phyloP scores from a whole-genome alignment of 2,113 vertebrate species.

The Bujurquina vittata region DNA sequence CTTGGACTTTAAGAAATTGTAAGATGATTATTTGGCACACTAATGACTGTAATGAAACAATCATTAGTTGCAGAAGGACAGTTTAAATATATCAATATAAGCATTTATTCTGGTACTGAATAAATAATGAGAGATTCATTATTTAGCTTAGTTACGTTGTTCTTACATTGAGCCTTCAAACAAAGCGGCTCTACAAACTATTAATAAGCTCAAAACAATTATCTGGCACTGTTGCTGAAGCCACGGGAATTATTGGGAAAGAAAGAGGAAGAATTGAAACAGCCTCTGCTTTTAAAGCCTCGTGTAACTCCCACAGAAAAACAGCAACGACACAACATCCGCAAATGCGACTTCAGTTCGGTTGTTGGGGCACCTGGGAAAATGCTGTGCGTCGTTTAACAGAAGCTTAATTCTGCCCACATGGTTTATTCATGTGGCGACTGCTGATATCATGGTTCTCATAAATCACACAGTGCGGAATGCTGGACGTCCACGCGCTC shows the following conservation, averaged over 20 bases:
- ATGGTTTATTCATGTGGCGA: slow-evolving; percentile 84
- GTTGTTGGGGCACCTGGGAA: slow-evolving; percentile 68
- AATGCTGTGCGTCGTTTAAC: slow-evolving; percentile 79
- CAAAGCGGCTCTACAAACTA: neutral
- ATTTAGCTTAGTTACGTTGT: neutral
- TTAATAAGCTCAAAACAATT: neutral
- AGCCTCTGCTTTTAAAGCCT: slow-evolving; percentile 3
- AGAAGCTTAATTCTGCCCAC: slow-evolving; percentile 79
- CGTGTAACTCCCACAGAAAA: slow-evolving; percentile 8
- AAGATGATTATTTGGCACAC: neutral
- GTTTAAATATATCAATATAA: neutral
- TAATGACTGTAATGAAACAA: neutral
- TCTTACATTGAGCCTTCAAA: neutral
- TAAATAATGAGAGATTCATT: neutral
- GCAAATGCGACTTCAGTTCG: slow-evolving; percentile 47
- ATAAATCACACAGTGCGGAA: slow-evolving; percentile 82
- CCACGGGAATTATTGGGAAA: neutral
- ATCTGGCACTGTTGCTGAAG: neutral
- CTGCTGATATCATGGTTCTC: slow-evolving; percentile 79
- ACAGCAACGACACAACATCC: slow-evolving; percentile 37
- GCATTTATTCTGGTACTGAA: neutral
- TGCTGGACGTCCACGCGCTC: slow-evolving; percentile 63
- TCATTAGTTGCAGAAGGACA: neutral
- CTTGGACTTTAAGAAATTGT: neutral
- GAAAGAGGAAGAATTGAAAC: neutral